Percentiles rank a stretch among this genome's conserved stretches.
phyloP scores from a whole-genome alignment of 1,140 invertebrate genomes.

The Coelopa frigida region DNA sequence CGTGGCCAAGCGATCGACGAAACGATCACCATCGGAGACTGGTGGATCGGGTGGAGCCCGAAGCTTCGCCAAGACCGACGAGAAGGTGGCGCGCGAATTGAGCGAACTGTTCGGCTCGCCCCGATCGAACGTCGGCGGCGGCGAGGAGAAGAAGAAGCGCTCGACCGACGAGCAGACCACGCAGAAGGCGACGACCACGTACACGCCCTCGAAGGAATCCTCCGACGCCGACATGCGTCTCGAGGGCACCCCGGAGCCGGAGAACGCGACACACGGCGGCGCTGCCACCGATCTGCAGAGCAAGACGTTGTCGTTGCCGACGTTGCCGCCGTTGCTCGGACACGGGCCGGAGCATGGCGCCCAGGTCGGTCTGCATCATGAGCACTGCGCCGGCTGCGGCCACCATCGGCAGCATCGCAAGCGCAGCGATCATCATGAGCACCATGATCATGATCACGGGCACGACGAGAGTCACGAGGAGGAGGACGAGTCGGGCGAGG shows the following conservation, averaged over 20 bases:
- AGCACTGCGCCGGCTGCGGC: background rate
- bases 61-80: conserved; percentile 29
- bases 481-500: conserved; percentile 43
- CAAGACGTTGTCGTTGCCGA: too few relatives aligned
- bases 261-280: conserved; percentile 11
- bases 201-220: conserved; percentile 14
- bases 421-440: conserved; percentile 36
- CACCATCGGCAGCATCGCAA: conserved; percentile 29
- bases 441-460: conserved; percentile 20
- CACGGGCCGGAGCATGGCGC: background rate
- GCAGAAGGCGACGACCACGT: conserved; percentile 25
- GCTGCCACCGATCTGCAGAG: too few relatives aligned
- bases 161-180: conserved; percentile 35
- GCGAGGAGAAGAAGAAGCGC: conserved; percentile 48
- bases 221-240: conserved; percentile 31
- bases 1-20: conserved; percentile 52
- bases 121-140: too few relatives aligned
- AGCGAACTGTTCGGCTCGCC: conserved; percentile 47
- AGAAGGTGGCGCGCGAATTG: conserved; percentile 41
- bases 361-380: conserved; percentile 2
- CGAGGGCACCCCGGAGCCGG: conserved; percentile 17
- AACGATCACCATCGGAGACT: conserved; percentile 14
- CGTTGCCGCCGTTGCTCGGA: background rate
- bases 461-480: conserved; percentile 46
- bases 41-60: too few relatives aligned